phyloP scores from a whole-genome alignment of 2,888 invertebrate genomes.

The Gortyna flavago region DNA sequence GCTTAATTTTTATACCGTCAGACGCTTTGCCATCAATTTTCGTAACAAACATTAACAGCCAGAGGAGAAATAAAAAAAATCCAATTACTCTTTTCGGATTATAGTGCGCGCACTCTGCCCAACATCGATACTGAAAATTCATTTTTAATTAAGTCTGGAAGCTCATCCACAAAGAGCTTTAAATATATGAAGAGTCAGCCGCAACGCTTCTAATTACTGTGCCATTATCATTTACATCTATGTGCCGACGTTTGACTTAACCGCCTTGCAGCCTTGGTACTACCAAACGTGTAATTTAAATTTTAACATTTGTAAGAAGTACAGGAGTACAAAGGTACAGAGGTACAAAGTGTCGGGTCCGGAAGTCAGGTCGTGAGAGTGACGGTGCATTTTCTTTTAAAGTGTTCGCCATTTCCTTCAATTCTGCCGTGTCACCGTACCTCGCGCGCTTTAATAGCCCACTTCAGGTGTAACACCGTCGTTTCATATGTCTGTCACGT shows the following conservation, averaged over 20 bases:
- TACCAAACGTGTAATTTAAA: slow-evolving; percentile 60
- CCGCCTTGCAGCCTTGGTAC: slow-evolving; percentile 44
- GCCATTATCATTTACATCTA: slow-evolving; percentile 65
- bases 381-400: slow-evolving; percentile 77
- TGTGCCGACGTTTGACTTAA: slow-evolving; percentile 67
- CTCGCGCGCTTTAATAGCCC: slow-evolving; percentile 74
- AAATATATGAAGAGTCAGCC: slow-evolving; percentile 71
- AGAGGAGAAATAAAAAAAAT: slow-evolving; percentile 41
- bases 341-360: slow-evolving; percentile 57
- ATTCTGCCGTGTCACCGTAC: slow-evolving; percentile 80
- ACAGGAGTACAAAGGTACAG: slow-evolving; percentile 14
- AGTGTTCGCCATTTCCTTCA: slow-evolving; percentile 78
- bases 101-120: slow-evolving; percentile 50
- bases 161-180: slow-evolving; percentile 68
- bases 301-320: slow-evolving; percentile 53
- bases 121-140: slow-evolving; percentile 57
- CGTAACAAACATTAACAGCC: slow-evolving; percentile 56
- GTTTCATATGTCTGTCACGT: slow-evolving; percentile 80
- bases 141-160: slow-evolving; percentile 72
- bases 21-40: slow-evolving; percentile 60
- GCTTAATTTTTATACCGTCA: slow-evolving; percentile 55
- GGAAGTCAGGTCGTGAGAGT: slow-evolving; percentile 71
- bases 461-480: slow-evolving; percentile 68
- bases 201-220: slow-evolving; percentile 69
- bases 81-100: slow-evolving; percentile 59